These are phyloP conservation scores for Leptinotarsa texana DNA, from an alignment of 1,140 invertebrate genomes.

Conservation along the genomic window DNA sequence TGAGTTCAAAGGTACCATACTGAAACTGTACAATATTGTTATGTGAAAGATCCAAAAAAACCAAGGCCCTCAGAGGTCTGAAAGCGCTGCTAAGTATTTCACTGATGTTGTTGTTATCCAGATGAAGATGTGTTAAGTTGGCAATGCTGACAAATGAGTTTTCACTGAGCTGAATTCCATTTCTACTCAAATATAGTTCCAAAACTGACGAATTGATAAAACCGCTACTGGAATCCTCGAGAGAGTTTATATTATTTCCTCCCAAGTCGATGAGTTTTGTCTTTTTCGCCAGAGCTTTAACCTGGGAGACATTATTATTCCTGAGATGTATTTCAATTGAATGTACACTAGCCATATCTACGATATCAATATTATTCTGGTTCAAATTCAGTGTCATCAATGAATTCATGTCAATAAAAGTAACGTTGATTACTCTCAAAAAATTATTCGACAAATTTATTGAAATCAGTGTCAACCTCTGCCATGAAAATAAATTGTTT, in stretches of 20 bases:
- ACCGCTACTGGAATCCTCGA: neutral
- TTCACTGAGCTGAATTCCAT: neutral
- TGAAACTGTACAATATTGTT: neutral
- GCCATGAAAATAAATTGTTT: neutral
- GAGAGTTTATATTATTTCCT: neutral
- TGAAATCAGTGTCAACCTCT: neutral
- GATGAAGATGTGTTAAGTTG: neutral
- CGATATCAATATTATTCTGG: neutral
- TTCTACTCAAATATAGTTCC: neutral
- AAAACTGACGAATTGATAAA: neutral
- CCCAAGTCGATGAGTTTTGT: neutral
- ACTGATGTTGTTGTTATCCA: neutral
- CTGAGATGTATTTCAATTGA: neutral
- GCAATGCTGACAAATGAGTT: neutral
- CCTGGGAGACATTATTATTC: neutral
- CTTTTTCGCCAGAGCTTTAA: neutral
- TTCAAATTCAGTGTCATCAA: neutral
- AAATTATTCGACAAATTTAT: neutral
- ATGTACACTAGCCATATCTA: neutral
- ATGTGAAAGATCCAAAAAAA: conserved; percentile 1
- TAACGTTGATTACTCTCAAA: neutral
- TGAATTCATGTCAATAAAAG: neutral
- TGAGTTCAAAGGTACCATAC: neutral
- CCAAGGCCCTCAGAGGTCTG: neutral
- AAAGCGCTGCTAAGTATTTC: neutral